A percentile compares a stretch with the other conserved stretches of the same genome.
These are phyloP conservation scores for Myotis davidii DNA, from an alignment of 2,113 vertebrate genomes.

Conservation along the genomic window DNA sequence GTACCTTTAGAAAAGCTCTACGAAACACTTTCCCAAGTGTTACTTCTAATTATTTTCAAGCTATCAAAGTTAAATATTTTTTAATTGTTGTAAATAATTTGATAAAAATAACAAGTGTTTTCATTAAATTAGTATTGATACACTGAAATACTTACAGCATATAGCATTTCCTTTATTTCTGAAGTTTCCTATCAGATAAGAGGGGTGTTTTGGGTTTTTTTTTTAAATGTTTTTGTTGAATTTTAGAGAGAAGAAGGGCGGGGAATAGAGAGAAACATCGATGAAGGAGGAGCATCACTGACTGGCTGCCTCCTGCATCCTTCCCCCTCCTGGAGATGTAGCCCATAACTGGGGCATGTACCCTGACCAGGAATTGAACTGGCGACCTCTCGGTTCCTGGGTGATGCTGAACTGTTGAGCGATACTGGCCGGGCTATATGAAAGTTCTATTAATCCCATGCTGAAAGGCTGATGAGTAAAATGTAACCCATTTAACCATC, in stretches of 20 bases:
- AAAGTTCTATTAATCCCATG: background rate
- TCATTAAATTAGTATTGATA: background rate
- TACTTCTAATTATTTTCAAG: background rate
- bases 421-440: too few species aligned
- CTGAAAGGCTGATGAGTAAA: background rate
- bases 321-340: too few species aligned
- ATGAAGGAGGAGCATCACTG: too few species aligned
- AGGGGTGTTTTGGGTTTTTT: too few species aligned
- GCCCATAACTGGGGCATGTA: too few species aligned
- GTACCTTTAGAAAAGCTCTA: background rate
- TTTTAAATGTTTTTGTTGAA: too few species aligned
- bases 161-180: background rate
- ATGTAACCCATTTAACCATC: background rate
- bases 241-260: too few species aligned
- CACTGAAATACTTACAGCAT: background rate
- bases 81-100: background rate
- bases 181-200: background rate
- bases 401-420: too few species aligned
- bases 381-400: too few species aligned
- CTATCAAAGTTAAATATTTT: background rate
- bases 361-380: too few species aligned
- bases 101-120: background rate
- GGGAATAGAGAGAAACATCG: too few species aligned
- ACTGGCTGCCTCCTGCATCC: too few species aligned
- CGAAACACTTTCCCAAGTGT: background rate